Conservation (phyloP, 1,140 invertebrate genomes). For the Rhyzopertha dominica region DNA sequence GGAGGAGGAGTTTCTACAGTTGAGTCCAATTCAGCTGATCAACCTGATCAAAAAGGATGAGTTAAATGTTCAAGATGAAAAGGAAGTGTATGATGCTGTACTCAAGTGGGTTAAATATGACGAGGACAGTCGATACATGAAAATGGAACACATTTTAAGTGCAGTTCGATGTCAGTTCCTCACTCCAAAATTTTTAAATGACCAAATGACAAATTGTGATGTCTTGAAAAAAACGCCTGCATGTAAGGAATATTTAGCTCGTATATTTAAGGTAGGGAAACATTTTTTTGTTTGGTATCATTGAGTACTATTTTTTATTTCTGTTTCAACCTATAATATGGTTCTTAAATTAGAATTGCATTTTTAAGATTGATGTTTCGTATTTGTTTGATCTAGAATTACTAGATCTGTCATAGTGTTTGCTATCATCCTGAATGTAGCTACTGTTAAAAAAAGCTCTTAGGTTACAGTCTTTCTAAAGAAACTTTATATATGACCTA, state of each 20-base stretch:
- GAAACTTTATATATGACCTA: too few relatives aligned
- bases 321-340: background rate
- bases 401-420: too few relatives aligned
- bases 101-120: constrained; percentile 87
- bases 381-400: too few relatives aligned
- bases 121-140: constrained; percentile 72
- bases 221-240: constrained; percentile 82
- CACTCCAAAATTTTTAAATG: constrained; percentile 81
- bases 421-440: too few relatives aligned
- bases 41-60: constrained; percentile 79
- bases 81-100: constrained; percentile 87
- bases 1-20: constrained; percentile 84
- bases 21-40: constrained; percentile 74
- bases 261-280: constrained; percentile 70
- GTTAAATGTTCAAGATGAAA: constrained; percentile 83
- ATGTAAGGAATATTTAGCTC: constrained; percentile 82
- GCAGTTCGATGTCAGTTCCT: constrained; percentile 87
- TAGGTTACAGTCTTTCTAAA: too few relatives aligned
- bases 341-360: background rate
- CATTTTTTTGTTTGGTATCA: background rate
- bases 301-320: constrained; percentile 4
- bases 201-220: constrained; percentile 87
- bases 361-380: background rate
- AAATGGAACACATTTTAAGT: constrained; percentile 81
- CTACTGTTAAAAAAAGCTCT: too few relatives aligned